phyloP scores from a whole-genome alignment of 2,888 invertebrate genomes.

The Protonemura montana region DNA sequence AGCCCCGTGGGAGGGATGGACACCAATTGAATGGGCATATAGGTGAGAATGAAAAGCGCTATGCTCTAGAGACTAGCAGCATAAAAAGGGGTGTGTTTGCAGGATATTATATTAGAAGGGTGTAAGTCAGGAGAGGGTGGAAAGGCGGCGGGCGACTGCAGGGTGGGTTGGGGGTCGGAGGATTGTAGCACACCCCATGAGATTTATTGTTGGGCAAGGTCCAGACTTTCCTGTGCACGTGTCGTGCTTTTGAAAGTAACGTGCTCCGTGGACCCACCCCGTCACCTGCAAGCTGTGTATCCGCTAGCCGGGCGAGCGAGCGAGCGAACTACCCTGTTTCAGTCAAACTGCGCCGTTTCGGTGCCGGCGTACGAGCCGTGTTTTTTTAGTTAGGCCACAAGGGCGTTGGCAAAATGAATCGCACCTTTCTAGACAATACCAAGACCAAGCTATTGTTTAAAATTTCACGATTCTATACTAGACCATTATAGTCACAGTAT shows the following conservation, averaged over 20 bases:
- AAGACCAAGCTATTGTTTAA: background rate
- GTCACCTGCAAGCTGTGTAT: background rate
- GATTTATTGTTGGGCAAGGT: constrained; percentile 33
- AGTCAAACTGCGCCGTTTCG: background rate
- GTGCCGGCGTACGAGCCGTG: background rate
- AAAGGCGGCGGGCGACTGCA: background rate
- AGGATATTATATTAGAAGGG: constrained; percentile 31
- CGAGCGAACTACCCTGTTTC: background rate
- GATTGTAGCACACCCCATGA: background rate
- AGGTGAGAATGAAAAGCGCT: constrained; percentile 30
- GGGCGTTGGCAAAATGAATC: background rate
- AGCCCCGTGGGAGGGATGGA: background rate
- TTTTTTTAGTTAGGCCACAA: background rate
- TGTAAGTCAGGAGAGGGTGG: constrained; percentile 15
- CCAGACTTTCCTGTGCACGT: constrained; percentile 15
- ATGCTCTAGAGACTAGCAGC: constrained; percentile 15
- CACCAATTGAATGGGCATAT: constrained; percentile 20
- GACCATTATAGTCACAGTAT: background rate
- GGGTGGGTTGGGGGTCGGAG: background rate
- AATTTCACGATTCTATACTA: background rate
- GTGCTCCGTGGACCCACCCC: background rate
- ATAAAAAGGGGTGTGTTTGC: constrained; percentile 20
- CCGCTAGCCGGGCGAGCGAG: background rate
- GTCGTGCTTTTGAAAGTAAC: constrained; percentile 22
- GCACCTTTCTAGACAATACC: background rate